phyloP scores from a whole-genome alignment of 1,140 invertebrate species.

The Proctacanthus coquilletti region DNA sequence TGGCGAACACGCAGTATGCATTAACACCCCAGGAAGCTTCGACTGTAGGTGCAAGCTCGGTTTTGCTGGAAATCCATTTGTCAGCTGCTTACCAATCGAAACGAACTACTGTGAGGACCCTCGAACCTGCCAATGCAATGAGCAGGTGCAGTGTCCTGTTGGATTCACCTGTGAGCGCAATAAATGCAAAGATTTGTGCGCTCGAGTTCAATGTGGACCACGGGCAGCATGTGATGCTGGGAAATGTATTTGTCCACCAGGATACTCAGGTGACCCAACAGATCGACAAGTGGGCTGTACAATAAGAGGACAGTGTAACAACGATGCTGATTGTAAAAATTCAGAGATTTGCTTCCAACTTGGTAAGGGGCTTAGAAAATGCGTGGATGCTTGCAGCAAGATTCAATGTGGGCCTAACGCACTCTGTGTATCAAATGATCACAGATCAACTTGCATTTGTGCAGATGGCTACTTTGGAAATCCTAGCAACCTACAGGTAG shows the following conservation, averaged over 20 bases:
- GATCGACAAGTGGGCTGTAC: slow-evolving; percentile 52
- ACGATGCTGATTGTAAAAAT: slow-evolving; percentile 62
- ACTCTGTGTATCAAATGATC: slow-evolving; percentile 64
- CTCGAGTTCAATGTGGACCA: slow-evolving; percentile 57
- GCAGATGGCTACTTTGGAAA: slow-evolving; percentile 62
- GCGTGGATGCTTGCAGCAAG: slow-evolving; percentile 72
- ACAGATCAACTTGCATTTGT: slow-evolving; percentile 72
- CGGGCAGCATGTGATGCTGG: slow-evolving; percentile 65
- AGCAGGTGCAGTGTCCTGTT: slow-evolving; percentile 51
- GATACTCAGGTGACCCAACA: slow-evolving; percentile 60
- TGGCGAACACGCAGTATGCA: slow-evolving; percentile 70
- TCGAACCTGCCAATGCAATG: slow-evolving; percentile 48
- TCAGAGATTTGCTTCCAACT: slow-evolving; percentile 76
- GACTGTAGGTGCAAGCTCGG: slow-evolving; percentile 72
- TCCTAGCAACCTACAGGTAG: slow-evolving; percentile 55
- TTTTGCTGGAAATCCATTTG: slow-evolving; percentile 72
- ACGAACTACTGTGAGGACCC: slow-evolving; percentile 51
- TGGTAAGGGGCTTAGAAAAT: slow-evolving; percentile 56
- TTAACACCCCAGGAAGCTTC: slow-evolving; percentile 73
- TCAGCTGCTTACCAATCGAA: slow-evolving; percentile 52
- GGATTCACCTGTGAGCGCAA: slow-evolving; percentile 55
- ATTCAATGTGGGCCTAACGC: slow-evolving; percentile 82
- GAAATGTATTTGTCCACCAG: slow-evolving; percentile 61
- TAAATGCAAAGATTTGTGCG: slow-evolving; percentile 57
- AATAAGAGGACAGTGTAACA: slow-evolving; percentile 52